Percentiles rank a stretch among this genome's conserved stretches.
Conservation (phyloP, 2,888 invertebrate species). For the Oasisia sp. region DNA sequence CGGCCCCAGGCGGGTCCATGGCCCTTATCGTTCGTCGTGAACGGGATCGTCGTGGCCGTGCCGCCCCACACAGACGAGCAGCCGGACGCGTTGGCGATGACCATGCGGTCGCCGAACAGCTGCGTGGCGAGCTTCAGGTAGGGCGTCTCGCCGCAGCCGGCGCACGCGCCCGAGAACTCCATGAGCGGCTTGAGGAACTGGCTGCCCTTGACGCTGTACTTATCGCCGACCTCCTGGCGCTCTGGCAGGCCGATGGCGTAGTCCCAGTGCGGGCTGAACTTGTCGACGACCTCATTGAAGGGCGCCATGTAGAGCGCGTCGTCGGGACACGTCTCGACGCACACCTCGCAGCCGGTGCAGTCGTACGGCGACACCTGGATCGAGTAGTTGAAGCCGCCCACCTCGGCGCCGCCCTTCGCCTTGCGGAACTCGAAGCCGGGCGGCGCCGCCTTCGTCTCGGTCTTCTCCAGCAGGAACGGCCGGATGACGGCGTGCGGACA, state of each 20-base stretch:
- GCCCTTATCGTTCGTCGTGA: constrained; percentile 42
- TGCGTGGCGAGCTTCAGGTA: constrained; percentile 44
- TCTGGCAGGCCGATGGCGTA: constrained; percentile 40
- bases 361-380: constrained; percentile 43
- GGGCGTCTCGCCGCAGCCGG: constrained; percentile 44
- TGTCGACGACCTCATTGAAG: constrained; percentile 43
- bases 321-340: constrained; percentile 44
- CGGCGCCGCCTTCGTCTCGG: constrained; percentile 39
- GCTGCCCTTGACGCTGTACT: constrained; percentile 42
- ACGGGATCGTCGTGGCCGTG: constrained; percentile 42
- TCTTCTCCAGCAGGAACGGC: constrained; percentile 43
- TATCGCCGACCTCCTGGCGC: constrained; percentile 39
- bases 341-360: constrained; percentile 43
- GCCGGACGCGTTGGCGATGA: constrained; percentile 43
- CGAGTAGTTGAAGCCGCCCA: constrained; percentile 42
- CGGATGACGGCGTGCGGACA: constrained; percentile 45
- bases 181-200: constrained; percentile 43
- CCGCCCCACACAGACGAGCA: constrained; percentile 45
- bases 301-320: constrained; percentile 46
- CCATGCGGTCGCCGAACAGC: constrained; percentile 43
- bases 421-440: constrained; percentile 43
- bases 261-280: constrained; percentile 41
- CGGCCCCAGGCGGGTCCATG: constrained; percentile 44
- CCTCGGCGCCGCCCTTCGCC: constrained; percentile 44
- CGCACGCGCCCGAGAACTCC: constrained; percentile 43